Evolutionary conservation across 2,797 vertebrate genomes (phyloP), one percentile per base, ranked within the genome.

Genomic region (Sarcoramphus papa): DNA sequence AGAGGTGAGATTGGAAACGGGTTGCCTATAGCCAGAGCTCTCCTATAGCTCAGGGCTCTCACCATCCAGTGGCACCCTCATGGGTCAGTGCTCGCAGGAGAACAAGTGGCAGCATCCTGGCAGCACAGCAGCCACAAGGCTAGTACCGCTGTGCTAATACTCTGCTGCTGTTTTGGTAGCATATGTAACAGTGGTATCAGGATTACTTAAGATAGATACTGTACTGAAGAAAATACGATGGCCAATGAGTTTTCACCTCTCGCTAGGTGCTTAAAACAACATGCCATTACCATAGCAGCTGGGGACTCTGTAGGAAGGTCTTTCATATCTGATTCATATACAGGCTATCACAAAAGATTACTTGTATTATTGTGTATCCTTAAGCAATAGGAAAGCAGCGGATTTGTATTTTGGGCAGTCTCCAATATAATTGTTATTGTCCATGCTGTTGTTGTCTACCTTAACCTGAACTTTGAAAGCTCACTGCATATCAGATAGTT

Each of bases 401-500:
- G 73, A 53, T 92, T 63, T 48, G 45, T 90, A 35, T 75, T 92
- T 51, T 4, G 20, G 63, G 12, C 31, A 37, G 88, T 53, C 31
- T 54, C 57, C 50, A 41, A 50, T 57, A 50, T 43, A 74, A 48
- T 10, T 80, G 48, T 47, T 86, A 59, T 57, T 43, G 53, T 63
- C 91, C 63, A 3, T 20, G 14, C 8, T 9, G 2, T 17, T 11
- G 33, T 48, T 94, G 75, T 77, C 48, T 75, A n/a, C 18, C 27
- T 33, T 93, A 62, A 62, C 45, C 80, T 64, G 59, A 92, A 92
- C 72, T 87, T 82, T 41, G 78, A 89, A 92, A 95, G 45, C 84
- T 93, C 74, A 9, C 60, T 50, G 27, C 76, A 8, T 76, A 59
- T 63, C 62, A 18, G 40, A 27, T 18, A 43, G 67, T 72, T 95